Conservation (phyloP, 2,888 invertebrate genomes). For the Perizoma affinitatum region DNA sequence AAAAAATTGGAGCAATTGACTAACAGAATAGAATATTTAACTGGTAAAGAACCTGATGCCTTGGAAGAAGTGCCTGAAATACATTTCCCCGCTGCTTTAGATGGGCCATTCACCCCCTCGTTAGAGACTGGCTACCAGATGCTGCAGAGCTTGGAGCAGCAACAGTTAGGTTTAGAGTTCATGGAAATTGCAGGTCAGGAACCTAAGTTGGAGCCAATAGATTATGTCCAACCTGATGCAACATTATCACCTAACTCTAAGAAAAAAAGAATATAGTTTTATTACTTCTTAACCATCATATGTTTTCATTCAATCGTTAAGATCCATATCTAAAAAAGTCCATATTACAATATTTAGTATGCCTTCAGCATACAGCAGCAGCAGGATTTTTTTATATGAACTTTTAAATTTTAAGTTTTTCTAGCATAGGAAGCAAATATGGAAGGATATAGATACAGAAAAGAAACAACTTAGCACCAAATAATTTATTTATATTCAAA, state of each 20-base stretch:
- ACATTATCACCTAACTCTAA: slow-evolving; percentile 70
- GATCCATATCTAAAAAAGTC: no score
- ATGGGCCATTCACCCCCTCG: slow-evolving; percentile 82
- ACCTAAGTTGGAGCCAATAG: slow-evolving; percentile 74
- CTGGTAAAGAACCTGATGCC: slow-evolving; percentile 67
- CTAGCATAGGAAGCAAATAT: neutral
- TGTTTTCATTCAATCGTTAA: neutral
- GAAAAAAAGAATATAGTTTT: slow-evolving; percentile 67
- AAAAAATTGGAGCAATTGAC: slow-evolving; percentile 62
- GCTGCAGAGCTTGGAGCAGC: slow-evolving; percentile 86
- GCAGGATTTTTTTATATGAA: no score
- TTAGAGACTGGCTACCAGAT: slow-evolving; percentile 87
- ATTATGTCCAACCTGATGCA: slow-evolving; percentile 69
- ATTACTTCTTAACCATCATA: neutral
- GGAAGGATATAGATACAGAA: slow-evolving; percentile 40
- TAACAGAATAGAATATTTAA: slow-evolving; percentile 62
- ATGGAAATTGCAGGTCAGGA: slow-evolving; percentile 73
- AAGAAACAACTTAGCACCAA: slow-evolving; percentile 72
- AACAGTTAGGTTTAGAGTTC: slow-evolving; percentile 75
- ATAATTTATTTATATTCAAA: slow-evolving; percentile 65
- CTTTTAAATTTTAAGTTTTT: no score
- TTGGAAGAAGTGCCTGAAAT: slow-evolving; percentile 81
- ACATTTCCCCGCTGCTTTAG: slow-evolving; percentile 80
- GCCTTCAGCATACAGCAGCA: no score
- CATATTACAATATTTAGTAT: no score